Conservation (phyloP, 2,797 vertebrate species). For the Gadopsis marmoratus region DNA sequence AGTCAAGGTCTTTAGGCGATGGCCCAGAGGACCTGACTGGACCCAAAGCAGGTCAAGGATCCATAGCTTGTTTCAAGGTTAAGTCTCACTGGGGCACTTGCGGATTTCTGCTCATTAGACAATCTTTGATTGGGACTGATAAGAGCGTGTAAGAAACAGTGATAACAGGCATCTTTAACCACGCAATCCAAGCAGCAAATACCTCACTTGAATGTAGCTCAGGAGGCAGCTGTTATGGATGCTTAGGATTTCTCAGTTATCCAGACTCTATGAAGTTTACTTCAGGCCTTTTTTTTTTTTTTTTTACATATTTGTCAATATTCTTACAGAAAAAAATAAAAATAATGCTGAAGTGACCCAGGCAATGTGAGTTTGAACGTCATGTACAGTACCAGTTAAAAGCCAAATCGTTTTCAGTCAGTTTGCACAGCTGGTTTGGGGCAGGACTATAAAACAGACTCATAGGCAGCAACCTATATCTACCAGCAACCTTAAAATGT, state of each 20-base stretch:
- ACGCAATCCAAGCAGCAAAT: not conserved
- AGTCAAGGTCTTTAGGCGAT: conserved; percentile 38
- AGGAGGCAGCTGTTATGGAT: not conserved
- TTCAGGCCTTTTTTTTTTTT: not conserved
- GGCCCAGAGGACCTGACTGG: conserved; percentile 19
- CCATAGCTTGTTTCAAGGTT: conserved; percentile 17
- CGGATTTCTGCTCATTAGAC: conserved; percentile 5
- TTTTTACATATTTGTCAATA: not conserved
- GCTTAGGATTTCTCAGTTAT: not conserved
- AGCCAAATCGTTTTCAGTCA: not conserved
- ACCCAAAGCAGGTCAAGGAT: conserved; percentile 13
- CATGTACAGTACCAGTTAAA: not conserved
- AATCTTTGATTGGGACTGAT: not conserved
- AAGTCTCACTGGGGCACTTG: not conserved
- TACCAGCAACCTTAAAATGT: not conserved
- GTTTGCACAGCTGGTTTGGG: not conserved
- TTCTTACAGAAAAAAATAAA: not conserved
- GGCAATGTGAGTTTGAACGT: not conserved
- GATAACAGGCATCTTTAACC: not conserved
- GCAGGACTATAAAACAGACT: not conserved
- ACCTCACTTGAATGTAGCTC: not conserved
- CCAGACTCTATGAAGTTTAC: not conserved
- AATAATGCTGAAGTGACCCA: not conserved
- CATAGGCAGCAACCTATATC: not conserved
- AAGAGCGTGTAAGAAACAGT: not conserved